These are phyloP conservation scores for Tokudaia tokunoshimensis DNA, from an alignment of 2,797 vertebrate species.

Conservation along the genomic window DNA sequence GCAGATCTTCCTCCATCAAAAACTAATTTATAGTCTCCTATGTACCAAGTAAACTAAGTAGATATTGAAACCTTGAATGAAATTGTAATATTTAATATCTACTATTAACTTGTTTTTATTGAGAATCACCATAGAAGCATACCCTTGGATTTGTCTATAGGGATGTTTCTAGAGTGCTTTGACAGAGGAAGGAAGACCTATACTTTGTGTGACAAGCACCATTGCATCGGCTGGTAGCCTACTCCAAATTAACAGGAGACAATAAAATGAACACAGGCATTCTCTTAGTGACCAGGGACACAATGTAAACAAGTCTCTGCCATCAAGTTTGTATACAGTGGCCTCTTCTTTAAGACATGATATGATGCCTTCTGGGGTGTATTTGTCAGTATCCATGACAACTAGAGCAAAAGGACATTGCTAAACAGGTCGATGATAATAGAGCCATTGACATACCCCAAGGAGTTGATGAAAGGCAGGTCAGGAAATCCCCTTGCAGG, in stretches of 20 bases:
- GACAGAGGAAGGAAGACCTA: neutral
- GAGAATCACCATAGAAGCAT: neutral
- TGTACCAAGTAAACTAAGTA: neutral
- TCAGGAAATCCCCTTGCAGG: neutral
- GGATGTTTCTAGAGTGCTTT: neutral
- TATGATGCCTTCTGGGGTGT: neutral
- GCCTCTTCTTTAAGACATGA: neutral
- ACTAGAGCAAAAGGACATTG: too few species aligned
- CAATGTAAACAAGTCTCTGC: neutral
- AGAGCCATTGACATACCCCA: neutral
- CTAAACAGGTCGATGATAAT: neutral
- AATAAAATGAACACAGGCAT: neutral
- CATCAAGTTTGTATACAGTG: neutral
- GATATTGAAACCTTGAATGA: neutral
- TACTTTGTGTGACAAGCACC: neutral
- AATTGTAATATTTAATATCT: neutral
- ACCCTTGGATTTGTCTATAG: neutral
- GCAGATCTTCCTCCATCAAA: neutral
- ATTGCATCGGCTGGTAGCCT: neutral
- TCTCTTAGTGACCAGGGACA: neutral
- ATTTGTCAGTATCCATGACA: neutral
- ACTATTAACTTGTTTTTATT: neutral
- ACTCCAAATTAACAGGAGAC: neutral
- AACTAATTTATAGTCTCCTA: neutral
- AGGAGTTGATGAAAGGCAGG: neutral